Evolutionary conservation across 2,888 invertebrate species (phyloP).

Genomic region (Ferrisia virgata): DNA sequence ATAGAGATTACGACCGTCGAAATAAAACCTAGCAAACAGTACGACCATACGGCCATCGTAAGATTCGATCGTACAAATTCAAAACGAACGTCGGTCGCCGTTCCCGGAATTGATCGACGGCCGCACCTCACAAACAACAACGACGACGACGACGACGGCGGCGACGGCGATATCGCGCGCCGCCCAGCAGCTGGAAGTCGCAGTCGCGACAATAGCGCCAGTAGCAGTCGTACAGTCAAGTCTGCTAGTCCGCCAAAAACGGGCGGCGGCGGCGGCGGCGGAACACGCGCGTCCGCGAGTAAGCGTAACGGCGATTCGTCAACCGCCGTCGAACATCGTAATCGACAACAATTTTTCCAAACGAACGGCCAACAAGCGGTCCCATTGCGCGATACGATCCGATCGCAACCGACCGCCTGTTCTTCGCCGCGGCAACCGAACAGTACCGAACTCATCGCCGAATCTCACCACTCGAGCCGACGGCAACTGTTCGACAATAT

Average conservation of each 20-base stretch:
- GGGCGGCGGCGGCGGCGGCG: not conserved
- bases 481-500: not conserved
- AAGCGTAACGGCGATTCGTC: not conserved
- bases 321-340: constrained; percentile 54
- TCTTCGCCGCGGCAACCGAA: not conserved
- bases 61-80: not conserved
- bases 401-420: too few relatives aligned
- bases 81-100: not conserved
- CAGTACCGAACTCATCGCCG: constrained; percentile 50
- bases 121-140: not conserved
- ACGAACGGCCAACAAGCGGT: constrained; percentile 47
- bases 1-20: constrained; percentile 28
- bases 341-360: constrained; percentile 50
- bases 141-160: not conserved
- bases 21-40: constrained; percentile 24
- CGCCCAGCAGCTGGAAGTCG: too few relatives aligned
- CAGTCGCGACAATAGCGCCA: not conserved
- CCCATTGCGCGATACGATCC: too few relatives aligned
- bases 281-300: not conserved
- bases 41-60: constrained; percentile 20
- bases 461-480: constrained; percentile 51
- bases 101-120: not conserved
- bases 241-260: constrained; percentile 13
- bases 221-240: not conserved
- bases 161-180: too few relatives aligned